Evolutionary conservation across 2,888 invertebrate genomes (phyloP).

Genomic region (Andrena hattorfiana): DNA sequence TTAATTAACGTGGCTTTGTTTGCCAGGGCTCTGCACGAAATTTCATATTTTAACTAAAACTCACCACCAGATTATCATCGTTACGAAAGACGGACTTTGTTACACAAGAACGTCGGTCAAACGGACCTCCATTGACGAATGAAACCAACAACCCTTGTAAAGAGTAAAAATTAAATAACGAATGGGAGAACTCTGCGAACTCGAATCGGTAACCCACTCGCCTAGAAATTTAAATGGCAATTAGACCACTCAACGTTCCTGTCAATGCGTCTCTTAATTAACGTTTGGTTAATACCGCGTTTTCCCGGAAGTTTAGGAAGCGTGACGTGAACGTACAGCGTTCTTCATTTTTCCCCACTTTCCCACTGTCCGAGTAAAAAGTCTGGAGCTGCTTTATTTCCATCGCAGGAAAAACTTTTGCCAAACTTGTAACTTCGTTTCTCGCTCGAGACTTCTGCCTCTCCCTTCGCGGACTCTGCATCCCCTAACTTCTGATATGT

Average conservation of each 20-base stretch:
- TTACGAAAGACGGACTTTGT: background rate
- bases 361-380: conserved; percentile 36
- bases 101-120: background rate
- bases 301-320: conserved; percentile 46
- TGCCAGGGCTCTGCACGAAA: background rate
- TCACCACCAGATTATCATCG: background rate
- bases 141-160: background rate
- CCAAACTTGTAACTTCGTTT: background rate
- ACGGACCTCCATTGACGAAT: background rate
- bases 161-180: background rate
- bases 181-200: background rate
- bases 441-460: background rate
- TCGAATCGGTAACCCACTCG: background rate
- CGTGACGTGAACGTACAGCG: conserved; percentile 16
- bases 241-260: background rate
- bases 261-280: conserved; percentile 40
- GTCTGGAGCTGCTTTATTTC: conserved; percentile 29
- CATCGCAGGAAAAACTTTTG: background rate
- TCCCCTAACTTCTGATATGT: background rate
- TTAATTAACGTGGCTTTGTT: conserved; percentile 40
- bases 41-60: conserved; percentile 9
- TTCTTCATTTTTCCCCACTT: conserved; percentile 49
- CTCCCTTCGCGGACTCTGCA: background rate
- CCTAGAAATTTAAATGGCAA: background rate
- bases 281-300: conserved; percentile 4